phyloP scores from a whole-genome alignment of 2,888 invertebrate species.

The Fabriciana adippe region DNA sequence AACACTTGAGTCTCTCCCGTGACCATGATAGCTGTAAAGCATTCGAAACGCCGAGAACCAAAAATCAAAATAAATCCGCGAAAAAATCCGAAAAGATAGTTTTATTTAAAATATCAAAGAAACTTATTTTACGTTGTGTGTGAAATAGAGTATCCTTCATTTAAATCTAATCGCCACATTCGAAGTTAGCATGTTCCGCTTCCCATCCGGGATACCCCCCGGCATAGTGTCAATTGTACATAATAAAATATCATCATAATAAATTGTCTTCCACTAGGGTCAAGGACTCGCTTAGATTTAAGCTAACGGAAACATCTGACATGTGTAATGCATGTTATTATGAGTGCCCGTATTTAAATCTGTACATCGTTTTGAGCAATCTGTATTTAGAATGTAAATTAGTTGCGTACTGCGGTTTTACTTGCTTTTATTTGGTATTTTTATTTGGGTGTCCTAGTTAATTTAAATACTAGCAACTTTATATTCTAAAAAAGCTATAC shows the following conservation, averaged over 20 bases:
- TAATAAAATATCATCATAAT: conserved; percentile 45
- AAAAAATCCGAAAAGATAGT: too few species aligned
- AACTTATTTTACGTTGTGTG: background rate
- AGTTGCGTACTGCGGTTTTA: background rate
- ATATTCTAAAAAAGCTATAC: too few species aligned
- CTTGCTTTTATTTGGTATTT: too few species aligned
- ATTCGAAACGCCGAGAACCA: too few species aligned
- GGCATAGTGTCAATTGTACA: conserved; percentile 41
- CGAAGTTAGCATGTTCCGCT: conserved; percentile 26
- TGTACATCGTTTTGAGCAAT: background rate
- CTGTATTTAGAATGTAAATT: background rate
- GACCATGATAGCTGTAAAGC: too few species aligned
- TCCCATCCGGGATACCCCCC: conserved; percentile 37
- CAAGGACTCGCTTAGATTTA: conserved; percentile 25
- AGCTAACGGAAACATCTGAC: conserved; percentile 3
- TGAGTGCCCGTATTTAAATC: background rate
- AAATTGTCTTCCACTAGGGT: conserved; percentile 39
- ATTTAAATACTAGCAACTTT: too few species aligned
- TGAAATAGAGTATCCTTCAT: background rate
- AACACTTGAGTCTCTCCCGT: too few species aligned
- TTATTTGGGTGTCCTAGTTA: too few species aligned
- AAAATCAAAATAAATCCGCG: too few species aligned
- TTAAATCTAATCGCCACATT: conserved; percentile 14
- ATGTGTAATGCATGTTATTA: conserved; percentile 2
- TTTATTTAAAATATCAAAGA: too few species aligned